These are phyloP conservation scores for Ameiurus melas DNA, from an alignment of 2,113 vertebrate species.

Conservation along the genomic window DNA sequence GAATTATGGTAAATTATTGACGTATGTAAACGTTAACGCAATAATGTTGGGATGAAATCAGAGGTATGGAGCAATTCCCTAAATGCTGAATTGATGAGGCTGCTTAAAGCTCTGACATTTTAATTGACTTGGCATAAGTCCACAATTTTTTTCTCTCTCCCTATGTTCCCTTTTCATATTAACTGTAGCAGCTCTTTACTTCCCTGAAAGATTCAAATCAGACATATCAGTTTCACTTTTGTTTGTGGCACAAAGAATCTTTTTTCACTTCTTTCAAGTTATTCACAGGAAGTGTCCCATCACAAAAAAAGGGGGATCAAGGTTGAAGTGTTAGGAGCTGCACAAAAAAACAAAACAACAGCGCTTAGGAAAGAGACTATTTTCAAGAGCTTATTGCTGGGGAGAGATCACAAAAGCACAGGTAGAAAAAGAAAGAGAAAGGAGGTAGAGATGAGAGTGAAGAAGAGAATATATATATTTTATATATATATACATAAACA, in stretches of 20 bases:
- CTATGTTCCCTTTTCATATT: constrained; percentile 32
- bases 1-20: constrained; percentile 18
- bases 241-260: constrained; percentile 22
- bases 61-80: constrained; percentile 11
- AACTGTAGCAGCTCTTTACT: not conserved
- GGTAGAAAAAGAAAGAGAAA: not conserved
- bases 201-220: constrained; percentile 17
- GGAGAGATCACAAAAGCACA: constrained; percentile 6
- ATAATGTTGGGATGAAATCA: not conserved
- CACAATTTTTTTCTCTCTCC: constrained; percentile 8
- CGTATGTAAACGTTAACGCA: not conserved
- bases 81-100: constrained; percentile 9
- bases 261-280: constrained; percentile 38
- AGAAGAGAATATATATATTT: not conserved
- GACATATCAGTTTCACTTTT: constrained; percentile 42
- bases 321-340: not conserved
- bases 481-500: not conserved
- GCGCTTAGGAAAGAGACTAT: constrained; percentile 20
- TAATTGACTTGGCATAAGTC: constrained; percentile 34
- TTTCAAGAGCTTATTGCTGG: not conserved
- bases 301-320: not conserved
- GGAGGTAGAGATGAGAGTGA: not conserved
- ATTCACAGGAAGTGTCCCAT: constrained; percentile 18
- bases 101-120: constrained; percentile 30
- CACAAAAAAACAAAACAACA: not conserved